phyloP scores from a whole-genome alignment of 2,113 vertebrate genomes.

The Neotragus moschatus region DNA sequence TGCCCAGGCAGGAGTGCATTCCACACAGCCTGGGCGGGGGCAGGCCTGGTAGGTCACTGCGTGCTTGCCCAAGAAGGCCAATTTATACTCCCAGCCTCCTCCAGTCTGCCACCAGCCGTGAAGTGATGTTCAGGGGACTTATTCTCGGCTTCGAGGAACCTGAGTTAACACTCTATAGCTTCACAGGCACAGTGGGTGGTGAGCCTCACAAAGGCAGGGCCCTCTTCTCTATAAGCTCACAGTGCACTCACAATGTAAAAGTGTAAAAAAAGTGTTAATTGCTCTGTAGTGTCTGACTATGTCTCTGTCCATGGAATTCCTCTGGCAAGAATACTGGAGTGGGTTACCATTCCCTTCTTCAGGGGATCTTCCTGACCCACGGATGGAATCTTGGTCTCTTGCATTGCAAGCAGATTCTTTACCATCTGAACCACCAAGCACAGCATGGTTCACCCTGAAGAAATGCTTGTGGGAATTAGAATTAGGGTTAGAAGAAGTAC shows the following conservation, averaged over 20 bases:
- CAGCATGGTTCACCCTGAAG: background rate
- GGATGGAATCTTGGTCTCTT: background rate
- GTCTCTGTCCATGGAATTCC: background rate
- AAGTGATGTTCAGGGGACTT: background rate
- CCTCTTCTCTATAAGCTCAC: background rate
- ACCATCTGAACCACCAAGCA: background rate
- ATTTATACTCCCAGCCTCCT: background rate
- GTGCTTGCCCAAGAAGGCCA: background rate
- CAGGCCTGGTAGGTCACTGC: background rate
- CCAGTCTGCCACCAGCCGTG: background rate
- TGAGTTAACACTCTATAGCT: background rate
- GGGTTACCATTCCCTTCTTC: background rate
- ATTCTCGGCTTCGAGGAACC: accelerated
- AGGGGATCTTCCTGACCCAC: background rate
- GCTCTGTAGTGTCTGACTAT: background rate
- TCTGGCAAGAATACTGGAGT: background rate
- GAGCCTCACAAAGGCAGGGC: background rate
- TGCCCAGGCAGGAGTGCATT: background rate
- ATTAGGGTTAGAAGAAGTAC: background rate
- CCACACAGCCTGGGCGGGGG: background rate
- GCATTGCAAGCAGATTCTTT: background rate
- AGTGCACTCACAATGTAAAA: background rate
- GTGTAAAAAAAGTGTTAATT: background rate
- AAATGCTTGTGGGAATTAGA: background rate
- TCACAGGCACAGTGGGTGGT: background rate